Percentiles rank a stretch among this genome's conserved stretches.
Conservation (phyloP, 2,113 vertebrate genomes). For the Elephantulus edwardii region DNA sequence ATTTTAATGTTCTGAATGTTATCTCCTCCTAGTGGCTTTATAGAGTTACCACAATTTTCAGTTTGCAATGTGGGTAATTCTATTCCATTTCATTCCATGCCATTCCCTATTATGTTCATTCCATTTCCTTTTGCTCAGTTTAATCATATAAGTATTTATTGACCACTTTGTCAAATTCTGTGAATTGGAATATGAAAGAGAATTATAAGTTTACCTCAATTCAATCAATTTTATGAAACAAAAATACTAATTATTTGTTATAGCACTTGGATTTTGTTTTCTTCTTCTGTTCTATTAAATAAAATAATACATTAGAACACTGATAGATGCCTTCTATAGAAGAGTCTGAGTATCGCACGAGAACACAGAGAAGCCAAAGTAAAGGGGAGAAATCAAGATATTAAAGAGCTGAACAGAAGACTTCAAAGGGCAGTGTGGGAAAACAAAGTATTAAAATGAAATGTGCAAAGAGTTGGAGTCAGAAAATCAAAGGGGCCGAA, state of each 20-base stretch:
- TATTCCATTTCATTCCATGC: neutral
- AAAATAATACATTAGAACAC: neutral
- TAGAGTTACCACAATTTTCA: neutral
- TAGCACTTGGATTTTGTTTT: neutral
- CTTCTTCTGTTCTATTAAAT: too few species aligned
- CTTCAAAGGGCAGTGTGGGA: too few species aligned
- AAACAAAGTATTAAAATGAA: too few species aligned
- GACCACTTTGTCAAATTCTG: neutral
- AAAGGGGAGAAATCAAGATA: too few species aligned
- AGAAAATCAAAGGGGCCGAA: too few species aligned
- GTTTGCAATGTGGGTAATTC: neutral
- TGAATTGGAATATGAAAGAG: neutral
- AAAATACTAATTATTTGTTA: neutral
- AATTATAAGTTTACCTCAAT: neutral
- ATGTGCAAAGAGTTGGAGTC: too few species aligned
- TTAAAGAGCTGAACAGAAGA: too few species aligned
- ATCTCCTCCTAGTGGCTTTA: slow-evolving; percentile 55
- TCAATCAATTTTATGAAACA: neutral
- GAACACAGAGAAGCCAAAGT: too few species aligned
- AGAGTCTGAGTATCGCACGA: too few species aligned
- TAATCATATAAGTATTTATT: neutral
- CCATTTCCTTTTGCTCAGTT: neutral
- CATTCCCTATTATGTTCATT: neutral
- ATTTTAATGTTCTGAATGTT: slow-evolving; percentile 47
- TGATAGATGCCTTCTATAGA: too few species aligned